Evolutionary conservation across 2,888 invertebrate genomes (phyloP).

Genomic region (Cosmia trapezina): DNA sequence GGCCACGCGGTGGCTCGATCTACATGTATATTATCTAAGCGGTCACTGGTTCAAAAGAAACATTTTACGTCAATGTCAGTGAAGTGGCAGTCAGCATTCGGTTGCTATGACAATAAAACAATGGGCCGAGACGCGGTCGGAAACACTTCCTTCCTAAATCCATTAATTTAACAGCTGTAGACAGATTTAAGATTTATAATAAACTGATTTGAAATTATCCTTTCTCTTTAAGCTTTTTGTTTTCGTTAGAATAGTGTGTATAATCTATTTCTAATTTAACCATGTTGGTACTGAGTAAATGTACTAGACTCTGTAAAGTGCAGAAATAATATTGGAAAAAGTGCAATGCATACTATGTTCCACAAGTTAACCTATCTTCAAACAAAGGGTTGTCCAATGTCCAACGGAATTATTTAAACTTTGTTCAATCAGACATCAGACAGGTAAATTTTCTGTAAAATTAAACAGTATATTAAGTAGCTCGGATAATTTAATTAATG

Average conservation of each 20-base stretch:
- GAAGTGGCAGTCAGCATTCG: slow-evolving; percentile 19
- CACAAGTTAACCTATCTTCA: slow-evolving; percentile 7
- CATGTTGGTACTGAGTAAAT: too few species aligned
- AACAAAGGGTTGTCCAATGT: slow-evolving; percentile 38
- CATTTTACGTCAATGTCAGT: slow-evolving; percentile 42
- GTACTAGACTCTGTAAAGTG: neutral
- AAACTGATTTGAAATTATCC: slow-evolving; percentile 34
- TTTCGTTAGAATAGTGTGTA: neutral
- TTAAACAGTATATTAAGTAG: slow-evolving; percentile 55
- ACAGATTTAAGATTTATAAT: slow-evolving; percentile 62
- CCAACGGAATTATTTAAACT: slow-evolving; percentile 34
- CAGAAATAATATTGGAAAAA: neutral
- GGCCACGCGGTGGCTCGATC: too few species aligned
- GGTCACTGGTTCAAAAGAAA: slow-evolving; percentile 42
- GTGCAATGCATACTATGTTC: too few species aligned
- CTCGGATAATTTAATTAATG: slow-evolving; percentile 63
- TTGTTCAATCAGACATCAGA: slow-evolving; percentile 49
- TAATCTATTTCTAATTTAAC: too few species aligned
- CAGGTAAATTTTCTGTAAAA: slow-evolving; percentile 64
- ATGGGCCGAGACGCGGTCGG: slow-evolving; percentile 62
- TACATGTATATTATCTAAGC: too few species aligned
- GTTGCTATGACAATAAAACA: slow-evolving; percentile 64
- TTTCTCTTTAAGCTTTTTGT: slow-evolving; percentile 6
- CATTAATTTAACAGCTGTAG: slow-evolving; percentile 63
- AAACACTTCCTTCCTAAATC: slow-evolving; percentile 66